Base-by-base conservation (phyloP, 2,797 vertebrate genomes). In the Tinamus major region DNA sequence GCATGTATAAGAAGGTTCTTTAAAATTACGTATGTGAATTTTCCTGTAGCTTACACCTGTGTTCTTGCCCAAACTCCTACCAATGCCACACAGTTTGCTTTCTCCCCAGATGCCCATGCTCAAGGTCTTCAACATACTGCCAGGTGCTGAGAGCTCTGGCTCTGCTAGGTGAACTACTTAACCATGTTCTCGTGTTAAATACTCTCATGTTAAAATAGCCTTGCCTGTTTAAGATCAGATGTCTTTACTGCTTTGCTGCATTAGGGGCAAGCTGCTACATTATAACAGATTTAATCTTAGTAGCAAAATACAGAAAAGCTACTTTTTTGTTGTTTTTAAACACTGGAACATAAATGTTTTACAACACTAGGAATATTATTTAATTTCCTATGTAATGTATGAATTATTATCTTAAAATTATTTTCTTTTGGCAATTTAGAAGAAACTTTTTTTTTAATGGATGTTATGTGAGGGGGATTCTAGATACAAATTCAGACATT, bases 181-280 rank as follows among this genome's bases (percentile, higher is more conserved):
- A 10, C 18, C 5, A 2, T 44, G 7, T 62, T 71, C 53, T 91
- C 0, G 0, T 80, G 15, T 85, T 65, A 74, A 70, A 2, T 44
- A 6, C 53, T 71, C 53, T 92, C 0, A 0, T 79, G 11, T 85
- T 69, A 74, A 70, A 42, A 18, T 74, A 55, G 65, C 39, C 14
- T 49, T 59, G 14, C 19, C 41, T 58, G 17, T 53, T 63, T 90
- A 44, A 80, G 82, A 65, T 83, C 46, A 74, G 33, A 53, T 44
- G 46, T 11, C 24, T 83, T 65, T 77, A 64, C 46, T 77, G 42
- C 41, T 85, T 76, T 85, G 49, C 46, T 85, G 31, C 35, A n/a
- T 35, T 82, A 33, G 3, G 16, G 31, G 26, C 56, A 65, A 23
- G 19, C 13, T 85, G 15, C 72, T 76, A 37, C 72, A n/a, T 79